Conservation (phyloP, 2,797 vertebrate genomes). For the Siniperca scherzeri region DNA sequence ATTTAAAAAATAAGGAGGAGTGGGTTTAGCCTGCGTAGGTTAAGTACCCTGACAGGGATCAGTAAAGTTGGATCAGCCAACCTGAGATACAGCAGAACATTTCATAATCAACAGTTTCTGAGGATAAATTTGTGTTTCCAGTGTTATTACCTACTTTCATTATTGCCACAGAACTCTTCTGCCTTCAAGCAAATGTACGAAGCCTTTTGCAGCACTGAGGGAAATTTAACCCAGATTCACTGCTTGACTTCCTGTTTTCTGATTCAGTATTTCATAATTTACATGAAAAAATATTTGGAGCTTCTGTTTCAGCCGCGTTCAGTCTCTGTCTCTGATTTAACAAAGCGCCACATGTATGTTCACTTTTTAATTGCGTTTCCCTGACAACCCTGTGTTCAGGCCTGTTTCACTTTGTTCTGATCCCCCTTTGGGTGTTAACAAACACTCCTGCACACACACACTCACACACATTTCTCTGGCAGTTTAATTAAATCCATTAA, state of each 20-base stretch:
- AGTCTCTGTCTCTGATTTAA: constrained; percentile 26
- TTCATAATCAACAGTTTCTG: too few species aligned
- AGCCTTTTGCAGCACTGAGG: not conserved
- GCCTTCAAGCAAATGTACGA: not conserved
- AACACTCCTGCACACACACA: constrained; percentile 29
- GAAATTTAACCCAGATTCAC: constrained; percentile 8
- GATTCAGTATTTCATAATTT: constrained; percentile 30
- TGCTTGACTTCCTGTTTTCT: constrained; percentile 29
- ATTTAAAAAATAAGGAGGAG: too few species aligned
- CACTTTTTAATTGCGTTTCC: constrained; percentile 68
- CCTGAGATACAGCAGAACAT: too few species aligned
- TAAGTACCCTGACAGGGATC: too few species aligned
- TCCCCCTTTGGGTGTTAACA: constrained; percentile 49
- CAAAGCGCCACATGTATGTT: constrained; percentile 49
- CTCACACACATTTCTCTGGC: constrained; percentile 54
- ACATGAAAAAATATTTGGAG: constrained; percentile 4
- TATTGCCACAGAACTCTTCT: not conserved
- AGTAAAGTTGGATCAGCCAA: too few species aligned
- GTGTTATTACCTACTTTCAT: not conserved
- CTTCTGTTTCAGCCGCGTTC: constrained; percentile 18
- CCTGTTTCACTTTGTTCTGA: constrained; percentile 64
- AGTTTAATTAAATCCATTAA: constrained; percentile 87
- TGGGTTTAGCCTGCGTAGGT: too few species aligned
- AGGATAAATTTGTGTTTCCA: not conserved
- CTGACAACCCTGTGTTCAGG: constrained; percentile 67